phyloP scores from a whole-genome alignment of 1,140 invertebrate species.

The Lerema accius region DNA sequence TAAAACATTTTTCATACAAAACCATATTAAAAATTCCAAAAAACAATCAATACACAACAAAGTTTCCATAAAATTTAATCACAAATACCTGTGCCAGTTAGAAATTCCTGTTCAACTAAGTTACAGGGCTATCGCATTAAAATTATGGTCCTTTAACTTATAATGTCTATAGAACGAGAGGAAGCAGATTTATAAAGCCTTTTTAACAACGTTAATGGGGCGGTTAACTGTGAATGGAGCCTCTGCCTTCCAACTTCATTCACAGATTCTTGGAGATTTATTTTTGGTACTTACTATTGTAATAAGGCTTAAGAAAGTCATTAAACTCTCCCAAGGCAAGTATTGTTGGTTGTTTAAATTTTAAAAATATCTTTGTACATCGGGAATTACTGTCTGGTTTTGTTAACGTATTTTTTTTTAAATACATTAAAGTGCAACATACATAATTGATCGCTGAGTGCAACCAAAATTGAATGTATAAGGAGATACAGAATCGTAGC shows the following conservation, averaged over 20 bases:
- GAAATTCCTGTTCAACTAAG: background rate
- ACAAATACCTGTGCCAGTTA: no score
- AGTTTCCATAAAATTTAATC: no score
- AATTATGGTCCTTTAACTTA: background rate
- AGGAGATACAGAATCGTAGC: no score
- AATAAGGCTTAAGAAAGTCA: constrained; percentile 2
- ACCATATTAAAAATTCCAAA: no score
- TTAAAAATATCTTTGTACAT: background rate
- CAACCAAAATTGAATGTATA: no score
- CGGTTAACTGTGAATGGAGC: background rate
- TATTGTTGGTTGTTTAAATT: background rate
- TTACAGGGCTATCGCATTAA: background rate
- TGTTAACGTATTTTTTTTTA: no score
- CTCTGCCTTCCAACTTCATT: background rate
- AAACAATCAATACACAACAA: no score
- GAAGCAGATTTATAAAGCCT: constrained; percentile 1
- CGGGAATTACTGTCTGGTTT: no score
- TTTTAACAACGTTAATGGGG: background rate
- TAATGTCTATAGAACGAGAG: background rate
- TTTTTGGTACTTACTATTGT: constrained; percentile 2
- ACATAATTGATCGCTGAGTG: no score
- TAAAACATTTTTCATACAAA: no score
- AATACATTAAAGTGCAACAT: no score
- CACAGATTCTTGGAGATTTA: background rate
- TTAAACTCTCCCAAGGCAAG: background rate